Percentiles rank a stretch among this genome's conserved stretches.
These are phyloP conservation scores for Conistra vaccinii DNA, from an alignment of 2,888 invertebrate species.

Conservation along the genomic window DNA sequence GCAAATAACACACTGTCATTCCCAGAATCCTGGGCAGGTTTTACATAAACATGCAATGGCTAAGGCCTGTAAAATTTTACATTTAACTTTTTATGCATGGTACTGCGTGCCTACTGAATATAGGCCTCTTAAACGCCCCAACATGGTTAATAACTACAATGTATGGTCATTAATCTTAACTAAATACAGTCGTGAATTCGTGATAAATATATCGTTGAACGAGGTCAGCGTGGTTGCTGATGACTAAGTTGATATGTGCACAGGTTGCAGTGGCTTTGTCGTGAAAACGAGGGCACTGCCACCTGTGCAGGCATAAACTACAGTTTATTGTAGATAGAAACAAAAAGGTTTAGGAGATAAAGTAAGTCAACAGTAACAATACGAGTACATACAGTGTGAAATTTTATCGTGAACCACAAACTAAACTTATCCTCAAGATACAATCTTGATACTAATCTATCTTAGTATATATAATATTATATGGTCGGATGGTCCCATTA, in stretches of 20 bases:
- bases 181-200: slow-evolving; percentile 33
- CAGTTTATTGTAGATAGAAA: neutral
- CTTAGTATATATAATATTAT: too few species aligned
- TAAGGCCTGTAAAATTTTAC: too few species aligned
- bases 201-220: slow-evolving; percentile 41
- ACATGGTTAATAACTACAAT: slow-evolving; percentile 5
- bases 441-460: neutral
- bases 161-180: slow-evolving; percentile 39
- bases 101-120: neutral
- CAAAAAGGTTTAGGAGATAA: neutral
- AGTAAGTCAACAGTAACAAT: neutral
- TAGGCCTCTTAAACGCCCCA: neutral
- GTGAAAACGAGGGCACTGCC: slow-evolving; percentile 41
- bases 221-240: slow-evolving; percentile 42
- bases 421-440: neutral
- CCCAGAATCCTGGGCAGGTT: too few species aligned
- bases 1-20: too few species aligned
- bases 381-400: neutral
- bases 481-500: too few species aligned
- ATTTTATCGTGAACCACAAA: neutral
- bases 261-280: slow-evolving; percentile 43
- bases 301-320: slow-evolving; percentile 21
- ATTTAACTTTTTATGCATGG: too few species aligned
- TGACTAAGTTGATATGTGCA: slow-evolving; percentile 49
- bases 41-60: too few species aligned